Evolutionary conservation across 1,140 invertebrate species (phyloP).

Genomic region (Zaprionus taronus): DNA sequence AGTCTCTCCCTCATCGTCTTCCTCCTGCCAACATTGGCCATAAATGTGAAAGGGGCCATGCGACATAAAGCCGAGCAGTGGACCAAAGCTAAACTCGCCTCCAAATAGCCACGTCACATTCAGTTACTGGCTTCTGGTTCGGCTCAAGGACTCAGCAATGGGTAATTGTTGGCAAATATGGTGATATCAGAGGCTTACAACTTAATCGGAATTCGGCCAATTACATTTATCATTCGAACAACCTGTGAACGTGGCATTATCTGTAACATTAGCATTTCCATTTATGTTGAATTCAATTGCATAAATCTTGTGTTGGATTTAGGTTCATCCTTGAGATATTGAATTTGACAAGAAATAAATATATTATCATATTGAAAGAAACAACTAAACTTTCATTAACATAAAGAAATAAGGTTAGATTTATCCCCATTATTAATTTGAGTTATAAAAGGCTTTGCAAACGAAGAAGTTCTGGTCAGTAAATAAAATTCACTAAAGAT

Average conservation of each 20-base stretch:
- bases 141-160: not conserved
- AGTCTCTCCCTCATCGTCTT: not conserved
- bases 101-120: conserved; percentile 13
- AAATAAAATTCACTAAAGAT: too few relatives aligned
- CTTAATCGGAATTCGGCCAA: conserved; percentile 28
- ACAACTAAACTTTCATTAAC: not conserved
- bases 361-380: not conserved
- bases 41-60: conserved; percentile 25
- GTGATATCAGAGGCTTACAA: conserved; percentile 29
- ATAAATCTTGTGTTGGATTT: not conserved
- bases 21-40: conserved; percentile 9
- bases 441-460: too few relatives aligned
- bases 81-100: conserved; percentile 12
- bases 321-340: not conserved
- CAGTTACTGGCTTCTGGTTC: not conserved
- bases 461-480: too few relatives aligned
- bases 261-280: conserved; percentile 1
- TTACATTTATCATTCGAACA: conserved; percentile 26
- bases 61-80: conserved; percentile 35
- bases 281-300: not conserved
- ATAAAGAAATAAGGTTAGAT: not conserved
- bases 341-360: not conserved
- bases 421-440: not conserved
- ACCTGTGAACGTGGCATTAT: conserved; percentile 17
- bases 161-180: conserved; percentile 32